Base-by-base conservation (phyloP, 2,113 vertebrate genomes). In the Bolborhynchus lineola region DNA sequence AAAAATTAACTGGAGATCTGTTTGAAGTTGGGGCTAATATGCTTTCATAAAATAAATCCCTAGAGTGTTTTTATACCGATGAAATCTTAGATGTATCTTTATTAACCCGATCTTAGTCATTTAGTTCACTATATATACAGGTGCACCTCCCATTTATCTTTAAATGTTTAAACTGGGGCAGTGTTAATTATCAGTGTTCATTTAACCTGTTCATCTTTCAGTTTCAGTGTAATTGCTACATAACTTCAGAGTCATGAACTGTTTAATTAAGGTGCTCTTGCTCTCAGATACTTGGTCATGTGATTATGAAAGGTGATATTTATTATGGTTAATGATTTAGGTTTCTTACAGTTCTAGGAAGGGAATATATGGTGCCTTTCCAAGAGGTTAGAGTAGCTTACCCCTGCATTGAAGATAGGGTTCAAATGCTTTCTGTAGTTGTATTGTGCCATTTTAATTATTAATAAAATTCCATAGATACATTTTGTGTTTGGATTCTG, bases 211-310 rank as follows among this genome's bases (percentile, higher is more conserved):
- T 93, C 72, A 53, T 91, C 86, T 96, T 96, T 95, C 86, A 85
- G 82, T 90, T 96, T 94, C 86, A 63, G 28, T 78, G 92, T 92
- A 95, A 83, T 93, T 93, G 81, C 87, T 85, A 79, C 68, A 89
- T 86, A 86, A 71, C 70, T 88, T 91, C 53, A 80, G 80, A 90
- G 93, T 92, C 81, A 63, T 85, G 83, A 96, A 85, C 79, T 86
- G 79, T 82, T 96, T 97, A 96, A 93, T 90, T 96, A 94, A 96
- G 37, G 69, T 86, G 46, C 91, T 94, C 83, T 71, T 86, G 71
- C 24, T 95, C 41, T 63, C 62, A 87, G 83, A 65, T 83, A n/a
- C 79, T 82, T 88, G 42, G 70, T 94, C 82, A 89, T 81, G 95
- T 92, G 83, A 88, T 71, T 95, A 95, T 71, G 90, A 87, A 96